Evolutionary conservation across 2,888 invertebrate species (phyloP), one percentile per base, ranked within the genome.

Genomic region (Agelastica alni): DNA sequence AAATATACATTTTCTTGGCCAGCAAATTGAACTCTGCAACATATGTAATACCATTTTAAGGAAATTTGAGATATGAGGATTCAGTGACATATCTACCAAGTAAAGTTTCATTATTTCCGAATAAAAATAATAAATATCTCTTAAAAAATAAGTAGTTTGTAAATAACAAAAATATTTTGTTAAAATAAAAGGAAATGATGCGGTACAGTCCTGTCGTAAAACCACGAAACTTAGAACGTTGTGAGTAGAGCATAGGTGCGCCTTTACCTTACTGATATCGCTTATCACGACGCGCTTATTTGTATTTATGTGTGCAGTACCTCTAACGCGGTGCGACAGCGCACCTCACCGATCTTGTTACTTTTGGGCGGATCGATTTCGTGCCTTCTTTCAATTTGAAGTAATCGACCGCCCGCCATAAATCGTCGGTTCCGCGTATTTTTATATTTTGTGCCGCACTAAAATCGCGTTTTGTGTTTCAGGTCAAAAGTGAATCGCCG

Each of bases 271-370:
- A 63, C 63, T 56, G 61, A 58, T 63, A 62, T 31, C 54, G 55
- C 58, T 60, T 59, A 61, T 63, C 57, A 37, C 36, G 13, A 37
- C 54, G 41, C 53, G 54, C 39, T 51, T 32, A 28, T n/a, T n/a
- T n/a, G n/a, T n/a, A n/a, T n/a, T 48, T 47, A 22, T 52, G 43
- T 54, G 57, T 56, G 53, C 55, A 56, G 56, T 53, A 51, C 52
- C 17, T 37, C 37, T 39, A 53, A 37, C 58, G 51, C 48, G 52
- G 45, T 44, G 43, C 43, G 57, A 60, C 51, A 47, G 36, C 42
- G 62, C 52, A 60, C 58, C 63, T 58, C 65, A 58, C 64, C 69
- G 68, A 67, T 69, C 67, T 69, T 67, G n/a, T n/a, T 66, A 62
- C 65, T 61, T 63, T n/a, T 67, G 61, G 66, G 63, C 57, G 66